Evolutionary conservation across 2,113 vertebrate genomes (phyloP).

Genomic region (Crypturellus undulatus): DNA sequence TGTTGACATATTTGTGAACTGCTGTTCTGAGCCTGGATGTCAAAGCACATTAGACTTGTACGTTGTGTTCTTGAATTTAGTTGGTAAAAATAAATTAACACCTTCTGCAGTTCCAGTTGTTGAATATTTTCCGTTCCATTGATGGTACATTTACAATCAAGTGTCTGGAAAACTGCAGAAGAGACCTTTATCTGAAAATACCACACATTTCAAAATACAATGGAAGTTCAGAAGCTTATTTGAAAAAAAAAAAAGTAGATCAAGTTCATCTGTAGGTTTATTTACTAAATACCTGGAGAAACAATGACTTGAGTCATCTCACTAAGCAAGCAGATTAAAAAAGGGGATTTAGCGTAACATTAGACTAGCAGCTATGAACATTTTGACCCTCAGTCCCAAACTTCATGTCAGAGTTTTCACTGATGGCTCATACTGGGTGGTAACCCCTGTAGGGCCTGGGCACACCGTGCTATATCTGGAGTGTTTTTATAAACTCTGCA

Average conservation of each 20-base stretch:
- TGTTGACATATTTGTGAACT: slow-evolving; percentile 50
- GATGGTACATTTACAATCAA: background rate
- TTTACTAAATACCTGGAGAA: background rate
- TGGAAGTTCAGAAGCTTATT: background rate
- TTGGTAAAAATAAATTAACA: background rate
- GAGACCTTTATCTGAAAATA: background rate
- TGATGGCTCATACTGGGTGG: background rate
- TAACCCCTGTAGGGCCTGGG: background rate
- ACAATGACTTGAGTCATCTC: background rate
- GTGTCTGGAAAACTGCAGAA: background rate
- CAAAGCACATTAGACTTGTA: slow-evolving; percentile 43
- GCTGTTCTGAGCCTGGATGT: slow-evolving; percentile 28
- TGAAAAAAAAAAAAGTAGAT: background rate
- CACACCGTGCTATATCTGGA: background rate
- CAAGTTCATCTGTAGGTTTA: background rate
- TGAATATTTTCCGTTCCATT: background rate
- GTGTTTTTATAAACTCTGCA: background rate
- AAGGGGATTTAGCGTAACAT: background rate
- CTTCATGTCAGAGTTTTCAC: background rate
- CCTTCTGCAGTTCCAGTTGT: background rate
- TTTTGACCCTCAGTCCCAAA: background rate
- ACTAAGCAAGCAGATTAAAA: background rate
- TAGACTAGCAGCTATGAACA: background rate
- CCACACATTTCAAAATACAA: background rate
- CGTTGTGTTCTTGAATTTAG: background rate